phyloP scores from a whole-genome alignment of 2,888 invertebrate species.

The Tachina lurida region DNA sequence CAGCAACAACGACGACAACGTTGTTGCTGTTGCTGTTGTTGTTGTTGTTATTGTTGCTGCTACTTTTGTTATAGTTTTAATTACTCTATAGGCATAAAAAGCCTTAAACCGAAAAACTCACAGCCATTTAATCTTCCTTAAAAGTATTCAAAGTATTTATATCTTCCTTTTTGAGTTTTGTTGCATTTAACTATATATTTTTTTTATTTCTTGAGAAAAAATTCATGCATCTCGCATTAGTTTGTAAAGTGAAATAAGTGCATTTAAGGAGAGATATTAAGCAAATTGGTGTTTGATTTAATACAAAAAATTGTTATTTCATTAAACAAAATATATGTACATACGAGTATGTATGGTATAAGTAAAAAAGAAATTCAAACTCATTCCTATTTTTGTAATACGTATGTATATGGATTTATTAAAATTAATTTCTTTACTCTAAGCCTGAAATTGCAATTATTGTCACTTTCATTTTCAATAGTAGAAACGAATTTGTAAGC shows the following conservation, averaged over 20 bases:
- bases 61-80: conserved; percentile 30
- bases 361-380: too few species aligned
- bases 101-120: conserved; percentile 8
- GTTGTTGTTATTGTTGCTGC: too few species aligned
- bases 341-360: too few species aligned
- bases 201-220: conserved; percentile 42
- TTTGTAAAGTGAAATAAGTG: background rate
- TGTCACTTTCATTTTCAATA: too few species aligned
- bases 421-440: too few species aligned
- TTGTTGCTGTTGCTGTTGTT: too few species aligned
- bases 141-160: conserved; percentile 26
- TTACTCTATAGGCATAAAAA: conserved; percentile 16
- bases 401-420: too few species aligned
- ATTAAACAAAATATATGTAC: too few species aligned
- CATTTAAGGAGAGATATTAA: background rate
- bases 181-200: background rate
- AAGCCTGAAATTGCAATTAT: too few species aligned
- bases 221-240: background rate
- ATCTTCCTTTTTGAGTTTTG: conserved; percentile 51
- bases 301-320: background rate
- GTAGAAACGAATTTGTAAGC: too few species aligned
- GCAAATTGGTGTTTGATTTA: background rate
- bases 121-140: conserved; percentile 62
- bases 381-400: too few species aligned
- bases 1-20: background rate